Conservation (phyloP, 2,113 vertebrate species). For the Ploceus nigricollis region DNA sequence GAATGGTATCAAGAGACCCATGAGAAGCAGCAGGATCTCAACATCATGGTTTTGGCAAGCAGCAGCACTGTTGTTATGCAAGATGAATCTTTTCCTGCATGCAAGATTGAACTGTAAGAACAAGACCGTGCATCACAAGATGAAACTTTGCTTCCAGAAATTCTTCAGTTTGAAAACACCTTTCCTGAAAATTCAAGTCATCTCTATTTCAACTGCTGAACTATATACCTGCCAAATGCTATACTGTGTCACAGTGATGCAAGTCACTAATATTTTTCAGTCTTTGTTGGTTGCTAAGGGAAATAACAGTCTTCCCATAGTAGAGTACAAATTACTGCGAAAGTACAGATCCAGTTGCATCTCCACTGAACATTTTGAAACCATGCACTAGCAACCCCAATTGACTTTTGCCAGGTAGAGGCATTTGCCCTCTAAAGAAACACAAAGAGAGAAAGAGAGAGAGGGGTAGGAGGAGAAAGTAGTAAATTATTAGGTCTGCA, state of each 20-base stretch:
- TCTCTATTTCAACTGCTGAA: slow-evolving; percentile 72
- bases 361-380: slow-evolving; percentile 73
- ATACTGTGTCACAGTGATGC: slow-evolving; percentile 72
- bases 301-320: slow-evolving; percentile 70
- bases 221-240: slow-evolving; percentile 75
- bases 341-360: slow-evolving; percentile 70
- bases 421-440: slow-evolving; percentile 70
- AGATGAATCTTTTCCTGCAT: slow-evolving; percentile 98
- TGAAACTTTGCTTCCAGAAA: slow-evolving; percentile 70
- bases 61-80: slow-evolving; percentile 99
- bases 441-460: slow-evolving; percentile 41
- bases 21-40: slow-evolving; percentile 94
- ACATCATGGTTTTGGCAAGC: slow-evolving; percentile 97
- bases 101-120: slow-evolving; percentile 94
- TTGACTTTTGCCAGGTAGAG: slow-evolving; percentile 75
- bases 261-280: slow-evolving; percentile 74
- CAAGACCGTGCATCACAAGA: slow-evolving; percentile 57
- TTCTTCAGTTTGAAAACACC: slow-evolving; percentile 71
- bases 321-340: slow-evolving; percentile 73
- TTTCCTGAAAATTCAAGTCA: slow-evolving; percentile 73
- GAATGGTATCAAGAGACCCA: slow-evolving; percentile 99
- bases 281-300: slow-evolving; percentile 76
- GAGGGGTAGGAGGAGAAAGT: slow-evolving; percentile 58
- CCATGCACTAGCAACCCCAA: slow-evolving; percentile 75
- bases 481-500: slow-evolving; percentile 50